These are phyloP conservation scores for Bellardia pandia DNA, from an alignment of 2,888 invertebrate species.

Conservation along the genomic window DNA sequence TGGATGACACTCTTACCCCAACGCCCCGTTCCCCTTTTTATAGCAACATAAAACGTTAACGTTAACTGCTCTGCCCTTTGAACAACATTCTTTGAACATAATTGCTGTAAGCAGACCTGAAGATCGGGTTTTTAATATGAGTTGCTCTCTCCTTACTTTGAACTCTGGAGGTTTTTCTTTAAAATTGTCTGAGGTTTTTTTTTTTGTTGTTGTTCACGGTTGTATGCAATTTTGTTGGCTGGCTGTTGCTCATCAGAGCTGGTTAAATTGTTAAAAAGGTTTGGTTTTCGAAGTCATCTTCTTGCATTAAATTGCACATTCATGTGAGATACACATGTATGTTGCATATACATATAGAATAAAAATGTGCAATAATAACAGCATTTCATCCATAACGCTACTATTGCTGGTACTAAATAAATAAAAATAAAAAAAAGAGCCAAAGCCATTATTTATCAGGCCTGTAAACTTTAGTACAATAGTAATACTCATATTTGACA, in stretches of 20 bases:
- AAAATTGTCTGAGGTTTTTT: background rate
- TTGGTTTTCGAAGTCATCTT: background rate
- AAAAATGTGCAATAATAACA: background rate
- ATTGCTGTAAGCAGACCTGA: constrained; percentile 43
- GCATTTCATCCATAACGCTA: constrained; percentile 12
- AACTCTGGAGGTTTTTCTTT: background rate
- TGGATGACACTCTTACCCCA: background rate
- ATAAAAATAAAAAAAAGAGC: background rate
- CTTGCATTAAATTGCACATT: background rate
- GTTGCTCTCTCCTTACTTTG: constrained; percentile 4
- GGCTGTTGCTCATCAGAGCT: constrained; percentile 10
- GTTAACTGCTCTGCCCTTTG: constrained; percentile 5
- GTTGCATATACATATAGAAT: too few relatives aligned
- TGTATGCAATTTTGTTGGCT: constrained; percentile 17
- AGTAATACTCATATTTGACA: too few relatives aligned
- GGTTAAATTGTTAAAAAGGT: constrained; percentile 29
- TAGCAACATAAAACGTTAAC: background rate
- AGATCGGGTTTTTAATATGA: constrained; percentile 34
- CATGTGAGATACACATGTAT: too few relatives aligned
- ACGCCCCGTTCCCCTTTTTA: background rate
- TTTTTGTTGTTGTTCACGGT: constrained; percentile 3
- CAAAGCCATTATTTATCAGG: too few relatives aligned
- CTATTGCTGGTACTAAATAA: background rate
- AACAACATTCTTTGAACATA: constrained; percentile 38
- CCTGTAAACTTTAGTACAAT: too few relatives aligned